Evolutionary conservation across 2,113 vertebrate genomes (phyloP).

Genomic region (Tinamus guttatus): DNA sequence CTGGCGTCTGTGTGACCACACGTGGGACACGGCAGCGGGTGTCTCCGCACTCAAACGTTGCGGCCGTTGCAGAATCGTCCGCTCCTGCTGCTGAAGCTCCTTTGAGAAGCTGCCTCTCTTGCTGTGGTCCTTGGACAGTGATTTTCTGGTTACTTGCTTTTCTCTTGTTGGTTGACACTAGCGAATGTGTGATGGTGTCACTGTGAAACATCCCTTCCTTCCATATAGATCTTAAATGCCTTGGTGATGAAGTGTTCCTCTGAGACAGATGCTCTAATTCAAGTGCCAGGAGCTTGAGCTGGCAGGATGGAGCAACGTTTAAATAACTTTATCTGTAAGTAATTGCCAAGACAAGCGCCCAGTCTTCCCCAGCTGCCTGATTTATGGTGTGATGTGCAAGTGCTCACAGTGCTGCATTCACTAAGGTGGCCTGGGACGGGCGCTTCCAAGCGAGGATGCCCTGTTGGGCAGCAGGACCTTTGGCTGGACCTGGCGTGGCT

Average conservation of each 20-base stretch:
- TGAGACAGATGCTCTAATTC: not conserved
- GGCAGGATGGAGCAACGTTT: not conserved
- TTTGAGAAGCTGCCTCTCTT: not conserved
- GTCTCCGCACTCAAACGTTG: not conserved
- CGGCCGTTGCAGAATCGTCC: not conserved
- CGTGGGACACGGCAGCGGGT: not conserved
- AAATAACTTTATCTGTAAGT: not conserved
- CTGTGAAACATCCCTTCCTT: not conserved
- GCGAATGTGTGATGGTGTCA: not conserved
- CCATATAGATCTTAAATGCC: not conserved
- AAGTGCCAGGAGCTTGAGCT: not conserved
- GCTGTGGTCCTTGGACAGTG: not conserved
- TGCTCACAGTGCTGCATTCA: not conserved
- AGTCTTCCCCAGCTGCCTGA: not conserved
- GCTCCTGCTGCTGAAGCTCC: not conserved
- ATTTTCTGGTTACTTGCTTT: not conserved
- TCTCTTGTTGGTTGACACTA: not conserved
- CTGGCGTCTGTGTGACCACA: not conserved
- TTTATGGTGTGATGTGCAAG: not conserved
- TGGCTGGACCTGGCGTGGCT: not conserved
- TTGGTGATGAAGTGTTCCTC: not conserved
- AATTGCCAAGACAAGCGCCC: not conserved
- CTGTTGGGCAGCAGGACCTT: not conserved
- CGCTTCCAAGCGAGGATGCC: not conserved
- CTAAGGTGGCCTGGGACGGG: accelerated